Evolutionary conservation across 2,888 invertebrate species (phyloP).

Genomic region (Yponomeuta malinellus): DNA sequence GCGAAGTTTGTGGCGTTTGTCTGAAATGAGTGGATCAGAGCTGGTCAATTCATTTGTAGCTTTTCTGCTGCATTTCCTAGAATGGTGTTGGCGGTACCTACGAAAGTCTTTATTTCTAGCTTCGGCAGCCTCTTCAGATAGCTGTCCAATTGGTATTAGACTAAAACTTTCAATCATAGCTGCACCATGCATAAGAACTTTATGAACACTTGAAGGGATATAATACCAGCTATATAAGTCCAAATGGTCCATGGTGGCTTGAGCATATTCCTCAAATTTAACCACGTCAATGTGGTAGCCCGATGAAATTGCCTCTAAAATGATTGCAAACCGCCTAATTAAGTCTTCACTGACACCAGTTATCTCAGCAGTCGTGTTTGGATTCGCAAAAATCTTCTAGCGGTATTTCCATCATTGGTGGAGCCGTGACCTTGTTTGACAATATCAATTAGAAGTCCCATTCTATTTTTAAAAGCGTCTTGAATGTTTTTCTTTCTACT

Average conservation of each 20-base stretch:
- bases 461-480: constrained; percentile 16
- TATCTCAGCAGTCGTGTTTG: constrained; percentile 19
- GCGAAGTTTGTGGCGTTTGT: too few species aligned
- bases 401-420: constrained; percentile 20
- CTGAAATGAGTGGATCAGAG: too few species aligned
- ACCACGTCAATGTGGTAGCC: constrained; percentile 15
- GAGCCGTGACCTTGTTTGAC: constrained; percentile 20
- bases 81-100: not conserved
- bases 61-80: not conserved
- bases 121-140: constrained; percentile 8
- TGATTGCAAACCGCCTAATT: constrained; percentile 21
- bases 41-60: not conserved
- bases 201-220: constrained; percentile 23
- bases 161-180: constrained; percentile 19
- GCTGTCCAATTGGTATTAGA: constrained; percentile 21
- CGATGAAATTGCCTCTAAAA: constrained; percentile 22
- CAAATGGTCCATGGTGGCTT: constrained; percentile 20
- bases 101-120: constrained; percentile 21
- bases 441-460: constrained; percentile 19
- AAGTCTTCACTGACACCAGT: constrained; percentile 22
- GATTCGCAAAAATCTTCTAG: constrained; percentile 15
- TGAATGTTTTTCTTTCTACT: constrained; percentile 5
- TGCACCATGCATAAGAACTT: constrained; percentile 22
- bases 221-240: constrained; percentile 23
- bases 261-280: constrained; percentile 21